phyloP scores from a whole-genome alignment of 2,113 vertebrate species.

The Gyps fulvus region DNA sequence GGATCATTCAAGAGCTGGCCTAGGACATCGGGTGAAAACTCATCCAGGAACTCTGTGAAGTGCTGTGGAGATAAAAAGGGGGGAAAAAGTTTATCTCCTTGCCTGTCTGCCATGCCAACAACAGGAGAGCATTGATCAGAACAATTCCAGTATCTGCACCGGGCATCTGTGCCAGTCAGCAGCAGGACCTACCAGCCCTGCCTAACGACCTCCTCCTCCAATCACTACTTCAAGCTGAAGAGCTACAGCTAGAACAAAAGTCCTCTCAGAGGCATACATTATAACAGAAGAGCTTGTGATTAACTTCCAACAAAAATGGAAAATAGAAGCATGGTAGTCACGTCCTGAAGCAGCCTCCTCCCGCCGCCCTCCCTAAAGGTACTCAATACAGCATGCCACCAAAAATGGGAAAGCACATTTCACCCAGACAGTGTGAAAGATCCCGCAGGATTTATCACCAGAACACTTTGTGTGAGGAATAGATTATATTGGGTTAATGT shows the following conservation, averaged over 20 bases:
- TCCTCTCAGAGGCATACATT: not conserved
- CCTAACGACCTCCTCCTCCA: not conserved
- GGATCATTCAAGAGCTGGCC: conserved; percentile 96
- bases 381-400: not conserved
- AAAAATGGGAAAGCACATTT: not conserved
- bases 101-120: not conserved
- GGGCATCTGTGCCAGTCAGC: not conserved
- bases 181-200: conserved; percentile 9
- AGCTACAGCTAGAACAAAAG: conserved; percentile 7
- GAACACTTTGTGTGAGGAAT: not conserved
- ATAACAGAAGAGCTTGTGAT: not conserved
- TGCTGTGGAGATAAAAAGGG: conserved; percentile 75
- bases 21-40: conserved; percentile 94
- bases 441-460: not conserved
- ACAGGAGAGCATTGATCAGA: not conserved
- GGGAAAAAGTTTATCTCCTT: not conserved
- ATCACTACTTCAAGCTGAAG: not conserved
- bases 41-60: conserved; percentile 94
- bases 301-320: not conserved
- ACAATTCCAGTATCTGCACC: not conserved
- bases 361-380: not conserved
- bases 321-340: not conserved
- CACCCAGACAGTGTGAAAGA: not conserved
- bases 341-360: not conserved
- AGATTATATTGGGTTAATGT: not conserved